Percentiles rank a stretch among this genome's conserved stretches.
Conservation (phyloP, 2,113 vertebrate genomes). For the Narcine bancroftii region DNA sequence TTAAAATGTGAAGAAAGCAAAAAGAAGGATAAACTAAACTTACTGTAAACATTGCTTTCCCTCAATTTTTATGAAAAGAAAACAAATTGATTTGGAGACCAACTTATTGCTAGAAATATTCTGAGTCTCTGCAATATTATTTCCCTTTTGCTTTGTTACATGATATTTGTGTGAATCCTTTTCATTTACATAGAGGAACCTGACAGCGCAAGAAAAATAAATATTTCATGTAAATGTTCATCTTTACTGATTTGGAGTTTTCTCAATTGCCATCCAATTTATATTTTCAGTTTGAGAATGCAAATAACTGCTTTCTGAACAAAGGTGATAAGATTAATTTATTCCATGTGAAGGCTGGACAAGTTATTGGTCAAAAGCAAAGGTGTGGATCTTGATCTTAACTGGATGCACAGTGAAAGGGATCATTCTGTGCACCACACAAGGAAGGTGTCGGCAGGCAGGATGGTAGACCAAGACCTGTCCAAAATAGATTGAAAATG, state of each 20-base stretch:
- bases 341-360: neutral
- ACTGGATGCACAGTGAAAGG: too few relatives aligned
- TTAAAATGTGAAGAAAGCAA: neutral
- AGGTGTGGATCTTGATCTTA: too few relatives aligned
- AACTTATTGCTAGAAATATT: neutral
- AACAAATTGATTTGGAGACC: neutral
- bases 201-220: neutral
- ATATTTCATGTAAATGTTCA: too few relatives aligned
- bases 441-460: too few relatives aligned
- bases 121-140: neutral
- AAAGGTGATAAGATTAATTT: neutral
- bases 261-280: too few relatives aligned
- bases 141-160: neutral
- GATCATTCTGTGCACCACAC: too few relatives aligned
- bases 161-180: neutral
- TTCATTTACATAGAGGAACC: neutral
- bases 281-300: too few relatives aligned
- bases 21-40: neutral
- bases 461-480: too few relatives aligned
- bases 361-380: neutral
- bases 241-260: too few relatives aligned
- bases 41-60: neutral
- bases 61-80: neutral
- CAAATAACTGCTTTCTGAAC: neutral
- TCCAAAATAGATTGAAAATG: too few relatives aligned